phyloP scores from a whole-genome alignment of 2,888 invertebrate species.

The Hesperia comma region DNA sequence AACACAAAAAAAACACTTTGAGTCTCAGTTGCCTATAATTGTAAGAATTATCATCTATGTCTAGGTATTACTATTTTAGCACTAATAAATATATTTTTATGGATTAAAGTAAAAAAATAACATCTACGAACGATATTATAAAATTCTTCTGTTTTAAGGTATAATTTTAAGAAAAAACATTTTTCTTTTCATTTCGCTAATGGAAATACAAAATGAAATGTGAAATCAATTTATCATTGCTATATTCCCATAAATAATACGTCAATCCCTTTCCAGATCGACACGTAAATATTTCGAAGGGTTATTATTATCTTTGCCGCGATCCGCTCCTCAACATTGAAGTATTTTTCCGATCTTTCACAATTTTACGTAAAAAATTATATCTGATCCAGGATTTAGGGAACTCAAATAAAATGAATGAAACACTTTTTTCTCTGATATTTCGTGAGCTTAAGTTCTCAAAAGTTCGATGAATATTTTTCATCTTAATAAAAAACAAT shows the following conservation, averaged over 20 bases:
- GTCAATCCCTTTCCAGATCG: conserved; percentile 21
- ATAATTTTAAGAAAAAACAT: too few relatives aligned
- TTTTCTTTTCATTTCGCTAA: neutral
- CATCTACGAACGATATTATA: too few relatives aligned
- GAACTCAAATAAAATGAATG: conserved; percentile 24
- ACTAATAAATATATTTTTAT: too few relatives aligned
- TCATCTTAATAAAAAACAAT: neutral
- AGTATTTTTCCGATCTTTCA: conserved; percentile 32
- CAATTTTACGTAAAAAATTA: conserved; percentile 30
- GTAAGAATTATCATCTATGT: too few relatives aligned
- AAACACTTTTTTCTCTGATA: conserved; percentile 16
- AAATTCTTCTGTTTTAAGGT: too few relatives aligned
- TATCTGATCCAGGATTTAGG: conserved; percentile 22
- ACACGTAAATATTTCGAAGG: conserved; percentile 31
- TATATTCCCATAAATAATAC: conserved; percentile 8
- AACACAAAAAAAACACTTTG: too few relatives aligned
- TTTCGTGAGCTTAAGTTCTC: conserved; percentile 8
- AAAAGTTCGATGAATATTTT: conserved; percentile 14
- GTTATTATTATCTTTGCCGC: conserved; percentile 34
- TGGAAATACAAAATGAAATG: neutral
- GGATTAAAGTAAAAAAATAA: too few relatives aligned
- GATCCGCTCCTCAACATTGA: conserved; percentile 32
- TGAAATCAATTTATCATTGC: neutral
- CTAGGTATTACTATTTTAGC: too few relatives aligned
- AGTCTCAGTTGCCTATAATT: too few relatives aligned